Percentiles rank a stretch among this genome's conserved stretches.
These are phyloP conservation scores for Heliornis fulica DNA, from an alignment of 2,113 vertebrate species.

Conservation along the genomic window DNA sequence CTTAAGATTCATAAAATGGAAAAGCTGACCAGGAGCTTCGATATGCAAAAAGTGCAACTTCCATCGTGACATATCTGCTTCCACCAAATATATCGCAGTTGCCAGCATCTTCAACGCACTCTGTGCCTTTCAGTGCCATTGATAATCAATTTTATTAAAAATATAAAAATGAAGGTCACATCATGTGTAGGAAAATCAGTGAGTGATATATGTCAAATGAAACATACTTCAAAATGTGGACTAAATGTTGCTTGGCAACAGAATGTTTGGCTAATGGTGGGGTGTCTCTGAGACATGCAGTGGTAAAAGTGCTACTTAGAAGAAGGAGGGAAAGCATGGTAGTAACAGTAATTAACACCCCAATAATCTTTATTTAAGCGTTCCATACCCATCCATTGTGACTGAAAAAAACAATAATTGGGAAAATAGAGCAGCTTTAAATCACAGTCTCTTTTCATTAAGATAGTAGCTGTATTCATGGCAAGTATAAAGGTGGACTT, in stretches of 20 bases:
- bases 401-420: neutral
- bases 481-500: neutral
- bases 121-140: neutral
- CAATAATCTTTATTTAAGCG: neutral
- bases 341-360: neutral
- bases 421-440: neutral
- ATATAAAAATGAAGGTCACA: neutral
- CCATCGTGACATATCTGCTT: neutral
- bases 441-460: neutral
- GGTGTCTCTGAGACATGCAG: neutral
- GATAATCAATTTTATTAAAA: neutral
- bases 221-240: neutral
- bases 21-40: neutral
- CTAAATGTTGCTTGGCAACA: constrained; percentile 37
- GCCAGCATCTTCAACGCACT: neutral
- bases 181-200: neutral
- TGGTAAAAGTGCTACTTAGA: neutral
- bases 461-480: neutral
- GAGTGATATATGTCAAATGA: neutral
- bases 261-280: neutral
- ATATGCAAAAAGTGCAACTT: neutral
- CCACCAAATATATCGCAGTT: neutral
- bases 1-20: neutral
- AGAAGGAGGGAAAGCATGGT: neutral
- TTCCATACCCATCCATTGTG: neutral